Evolutionary conservation across 2,797 vertebrate species (phyloP).

Genomic region (Betta splendens): DNA sequence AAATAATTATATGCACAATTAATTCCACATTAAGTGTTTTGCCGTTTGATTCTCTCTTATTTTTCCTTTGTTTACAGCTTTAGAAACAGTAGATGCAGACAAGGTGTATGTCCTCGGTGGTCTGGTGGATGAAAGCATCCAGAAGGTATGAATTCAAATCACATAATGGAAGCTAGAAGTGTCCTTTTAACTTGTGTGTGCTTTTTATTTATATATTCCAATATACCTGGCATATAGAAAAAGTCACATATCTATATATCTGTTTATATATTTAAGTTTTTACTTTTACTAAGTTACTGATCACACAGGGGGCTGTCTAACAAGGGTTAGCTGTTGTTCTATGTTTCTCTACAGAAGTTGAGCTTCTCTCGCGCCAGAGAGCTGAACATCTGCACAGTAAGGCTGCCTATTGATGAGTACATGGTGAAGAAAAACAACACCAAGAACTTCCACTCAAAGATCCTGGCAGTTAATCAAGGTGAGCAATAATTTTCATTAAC

Average conservation of each 20-base stretch:
- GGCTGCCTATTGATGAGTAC: slow-evolving; percentile 90
- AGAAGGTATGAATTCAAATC: slow-evolving; percentile 81
- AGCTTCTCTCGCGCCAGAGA: slow-evolving; percentile 84
- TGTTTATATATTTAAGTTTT: no score
- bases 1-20: background rate
- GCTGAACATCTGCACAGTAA: slow-evolving; percentile 79
- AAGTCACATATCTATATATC: background rate
- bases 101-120: slow-evolving; percentile 93
- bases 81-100: slow-evolving; percentile 82
- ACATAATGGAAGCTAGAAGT: no score
- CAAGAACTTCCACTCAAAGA: slow-evolving; percentile 92
- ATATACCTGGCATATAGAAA: no score
- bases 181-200: background rate
- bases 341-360: slow-evolving; percentile 79
- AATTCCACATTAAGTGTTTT: background rate
- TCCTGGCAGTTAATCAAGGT: slow-evolving; percentile 93
- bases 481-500: background rate
- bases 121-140: slow-evolving; percentile 95
- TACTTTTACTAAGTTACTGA: no score
- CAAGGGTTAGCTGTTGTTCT: no score
- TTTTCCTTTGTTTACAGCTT: slow-evolving; percentile 72
- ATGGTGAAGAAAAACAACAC: slow-evolving; percentile 86
- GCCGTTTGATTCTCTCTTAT: background rate
- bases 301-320: no score
- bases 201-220: no score